Evolutionary conservation across 2,888 invertebrate genomes (phyloP), one percentile per base, ranked within the genome.

Genomic region (Apodemia hepburni): DNA sequence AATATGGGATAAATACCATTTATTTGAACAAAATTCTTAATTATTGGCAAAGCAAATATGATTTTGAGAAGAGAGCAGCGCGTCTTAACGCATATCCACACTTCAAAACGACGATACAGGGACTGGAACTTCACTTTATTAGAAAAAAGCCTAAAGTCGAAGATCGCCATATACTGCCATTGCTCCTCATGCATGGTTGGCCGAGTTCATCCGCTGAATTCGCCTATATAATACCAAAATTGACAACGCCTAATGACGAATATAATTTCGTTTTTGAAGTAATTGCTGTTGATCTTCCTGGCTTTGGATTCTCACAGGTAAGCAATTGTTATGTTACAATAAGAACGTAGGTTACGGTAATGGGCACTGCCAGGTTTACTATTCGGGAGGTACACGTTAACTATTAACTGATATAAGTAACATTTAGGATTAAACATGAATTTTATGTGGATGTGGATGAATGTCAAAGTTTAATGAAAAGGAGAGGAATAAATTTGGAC

Each of bases 131-230:
- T 65, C 97, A 97, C 79, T 98, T 94, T 75, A 92, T 97, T 29
- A 95, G 94, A 68, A 93, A 92, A 0, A 95, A 93, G 71, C 95
- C 95, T 0, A 70, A 80, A 8, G 78, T 70, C 0, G 74, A 72
- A 3, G 58, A n/a, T n/a, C 45, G 77, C 6, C 75, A 80, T 67
- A 78, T 87, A 1, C 67, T 95, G 27, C 97, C 97, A 0, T 71
- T 98, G 47, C 80, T 98, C 1, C 72, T 98, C 68, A 76, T 96
- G 54, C 97, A 97, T 73, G 98, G 97, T 18, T 97, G 98, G 98
- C 98, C 97, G 0, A 97, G 97, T 62, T 96, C 96, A 0, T 92
- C 97, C 0, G 94, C 95, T 61, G 97, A 98, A 80, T 97, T 97
- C 76, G 94, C 94, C 72, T 94, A 94, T 70, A 87, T 96, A 9